Percentiles rank a stretch among this genome's conserved stretches.
Conservation (phyloP, 1,140 invertebrate genomes). For the Bombus cullumanus region DNA sequence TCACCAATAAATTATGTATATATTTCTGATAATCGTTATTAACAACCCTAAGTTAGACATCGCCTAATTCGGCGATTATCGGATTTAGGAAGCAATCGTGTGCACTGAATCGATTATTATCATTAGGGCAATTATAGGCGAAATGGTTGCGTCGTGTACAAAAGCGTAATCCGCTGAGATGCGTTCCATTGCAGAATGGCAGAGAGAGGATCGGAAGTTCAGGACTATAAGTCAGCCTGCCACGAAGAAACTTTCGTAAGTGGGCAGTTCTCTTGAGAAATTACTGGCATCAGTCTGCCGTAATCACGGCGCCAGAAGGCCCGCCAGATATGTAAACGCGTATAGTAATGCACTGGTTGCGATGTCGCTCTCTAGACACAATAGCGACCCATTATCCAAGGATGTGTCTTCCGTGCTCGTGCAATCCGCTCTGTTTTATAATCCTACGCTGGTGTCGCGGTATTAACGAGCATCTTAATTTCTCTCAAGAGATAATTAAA, state of each 20-base stretch:
- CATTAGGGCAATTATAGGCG: slow-evolving; percentile 20
- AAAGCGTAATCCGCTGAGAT: not conserved
- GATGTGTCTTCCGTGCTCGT: slow-evolving; percentile 11
- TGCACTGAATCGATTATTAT: slow-evolving; percentile 19
- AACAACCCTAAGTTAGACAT: not conserved
- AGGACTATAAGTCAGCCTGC: slow-evolving; percentile 52
- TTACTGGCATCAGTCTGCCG: slow-evolving; percentile 65
- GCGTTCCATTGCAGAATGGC: not conserved
- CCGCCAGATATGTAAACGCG: slow-evolving; percentile 63
- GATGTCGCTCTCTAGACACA: slow-evolving; percentile 34
- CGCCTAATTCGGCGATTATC: not conserved
- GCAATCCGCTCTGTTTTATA: slow-evolving; percentile 19
- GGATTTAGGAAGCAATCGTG: not conserved
- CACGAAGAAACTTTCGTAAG: slow-evolving; percentile 65
- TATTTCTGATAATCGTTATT: not conserved
- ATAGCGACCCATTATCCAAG: slow-evolving; percentile 40
- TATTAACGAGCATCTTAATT: slow-evolving; percentile 14
- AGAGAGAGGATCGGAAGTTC: slow-evolving; percentile 41
- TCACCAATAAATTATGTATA: not conserved
- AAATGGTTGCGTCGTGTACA: not conserved
- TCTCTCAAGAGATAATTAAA: slow-evolving; percentile 2
- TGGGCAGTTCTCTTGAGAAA: slow-evolving; percentile 69
- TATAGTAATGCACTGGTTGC: slow-evolving; percentile 54
- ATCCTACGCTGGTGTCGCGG: not conserved
- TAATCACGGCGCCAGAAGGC: slow-evolving; percentile 63